Conservation (phyloP, 2,888 invertebrate genomes). For the Norana najaformis region DNA sequence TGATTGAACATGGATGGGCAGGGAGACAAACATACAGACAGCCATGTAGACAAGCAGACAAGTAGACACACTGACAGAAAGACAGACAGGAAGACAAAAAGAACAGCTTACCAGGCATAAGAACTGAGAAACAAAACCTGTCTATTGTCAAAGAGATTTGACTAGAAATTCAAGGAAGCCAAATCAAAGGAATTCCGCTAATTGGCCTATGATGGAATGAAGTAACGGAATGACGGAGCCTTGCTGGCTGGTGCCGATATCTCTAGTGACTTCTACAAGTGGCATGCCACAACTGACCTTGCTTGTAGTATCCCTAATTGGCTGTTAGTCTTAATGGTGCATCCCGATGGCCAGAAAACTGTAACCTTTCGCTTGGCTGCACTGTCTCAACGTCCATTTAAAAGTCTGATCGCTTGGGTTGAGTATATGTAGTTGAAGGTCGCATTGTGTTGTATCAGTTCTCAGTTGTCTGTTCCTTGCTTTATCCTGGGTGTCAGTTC, state of each 20-base stretch:
- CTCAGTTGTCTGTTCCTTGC: neutral
- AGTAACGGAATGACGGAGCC: neutral
- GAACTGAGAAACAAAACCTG: neutral
- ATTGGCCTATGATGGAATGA: slow-evolving; percentile 5
- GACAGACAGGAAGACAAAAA: neutral
- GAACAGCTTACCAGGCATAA: neutral
- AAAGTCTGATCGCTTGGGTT: neutral
- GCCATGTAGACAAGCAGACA: neutral
- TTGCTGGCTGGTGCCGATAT: neutral
- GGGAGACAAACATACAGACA: neutral
- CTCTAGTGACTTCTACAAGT: neutral
- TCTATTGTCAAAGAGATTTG: neutral
- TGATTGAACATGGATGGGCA: neutral
- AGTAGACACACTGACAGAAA: neutral
- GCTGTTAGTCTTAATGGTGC: neutral
- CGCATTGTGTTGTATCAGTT: neutral
- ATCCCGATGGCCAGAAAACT: neutral
- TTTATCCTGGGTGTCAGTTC: neutral
- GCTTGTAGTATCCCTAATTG: neutral
- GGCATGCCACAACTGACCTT: neutral
- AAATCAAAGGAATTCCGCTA: neutral
- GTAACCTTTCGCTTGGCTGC: no score
- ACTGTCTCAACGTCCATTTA: no score
- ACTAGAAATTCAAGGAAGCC: neutral
- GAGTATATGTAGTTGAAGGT: neutral